phyloP scores from a whole-genome alignment of 1,140 invertebrate species.

The Orius laevigatus region DNA sequence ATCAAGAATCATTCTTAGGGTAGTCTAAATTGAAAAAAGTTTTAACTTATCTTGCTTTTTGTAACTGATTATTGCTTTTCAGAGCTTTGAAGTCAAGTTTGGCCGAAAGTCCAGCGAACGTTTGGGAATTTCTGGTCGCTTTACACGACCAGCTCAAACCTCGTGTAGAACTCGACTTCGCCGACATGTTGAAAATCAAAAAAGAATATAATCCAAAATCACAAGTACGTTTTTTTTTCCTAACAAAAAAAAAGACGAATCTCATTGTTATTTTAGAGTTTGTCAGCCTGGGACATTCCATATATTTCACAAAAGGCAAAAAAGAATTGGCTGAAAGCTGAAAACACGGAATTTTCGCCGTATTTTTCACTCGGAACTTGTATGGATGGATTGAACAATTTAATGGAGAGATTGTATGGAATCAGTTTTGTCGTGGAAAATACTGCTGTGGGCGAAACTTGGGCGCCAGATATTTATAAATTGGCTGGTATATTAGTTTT shows the following conservation, averaged over 20 bases:
- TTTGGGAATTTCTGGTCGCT: conserved; percentile 60
- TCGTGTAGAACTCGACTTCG: conserved; percentile 50
- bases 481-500: conserved; percentile 38
- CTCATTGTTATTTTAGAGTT: conserved; percentile 22
- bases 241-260: neutral
- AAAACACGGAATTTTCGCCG: conserved; percentile 51
- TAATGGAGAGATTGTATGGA: conserved; percentile 66
- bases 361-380: conserved; percentile 90
- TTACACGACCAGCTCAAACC: conserved; percentile 50
- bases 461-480: conserved; percentile 79
- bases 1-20: no score
- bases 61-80: conserved; percentile 20
- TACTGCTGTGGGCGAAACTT: conserved; percentile 59
- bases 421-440: conserved; percentile 56
- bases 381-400: conserved; percentile 85
- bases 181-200: conserved; percentile 59
- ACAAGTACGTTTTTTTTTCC: conserved; percentile 4
- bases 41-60: no score
- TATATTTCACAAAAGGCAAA: conserved; percentile 61
- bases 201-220: conserved; percentile 29
- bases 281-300: conserved; percentile 70
- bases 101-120: conserved; percentile 60
- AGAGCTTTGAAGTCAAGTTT: conserved; percentile 76
- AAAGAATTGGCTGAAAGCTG: conserved; percentile 46
- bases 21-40: no score